These are phyloP conservation scores for Rhingia campestris DNA, from an alignment of 2,888 invertebrate species.

Conservation along the genomic window DNA sequence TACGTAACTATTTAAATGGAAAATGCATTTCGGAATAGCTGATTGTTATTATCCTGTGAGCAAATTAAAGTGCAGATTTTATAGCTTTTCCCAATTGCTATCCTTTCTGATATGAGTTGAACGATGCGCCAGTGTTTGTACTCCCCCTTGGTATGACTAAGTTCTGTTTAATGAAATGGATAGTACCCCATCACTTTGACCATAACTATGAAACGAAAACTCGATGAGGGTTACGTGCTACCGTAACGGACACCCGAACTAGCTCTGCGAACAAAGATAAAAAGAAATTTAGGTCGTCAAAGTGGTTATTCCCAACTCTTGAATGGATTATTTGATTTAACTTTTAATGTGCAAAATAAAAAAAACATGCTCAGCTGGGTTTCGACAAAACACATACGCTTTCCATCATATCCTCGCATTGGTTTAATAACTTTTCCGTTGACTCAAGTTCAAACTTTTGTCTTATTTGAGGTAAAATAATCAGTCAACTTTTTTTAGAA, in stretches of 20 bases:
- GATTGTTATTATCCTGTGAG: constrained; percentile 9
- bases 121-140: background rate
- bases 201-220: constrained; percentile 1
- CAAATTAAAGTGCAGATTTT: constrained; percentile 10
- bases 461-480: background rate
- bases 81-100: background rate
- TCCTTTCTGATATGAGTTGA: background rate
- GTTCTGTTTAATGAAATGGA: constrained; percentile 10
- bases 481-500: background rate
- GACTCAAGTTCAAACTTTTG: background rate
- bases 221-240: background rate
- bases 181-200: background rate
- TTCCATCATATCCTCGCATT: background rate
- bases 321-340: constrained; percentile 8
- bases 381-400: background rate
- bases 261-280: background rate
- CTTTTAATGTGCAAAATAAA: constrained; percentile 12
- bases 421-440: background rate
- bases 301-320: background rate
- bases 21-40: background rate
- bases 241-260: background rate
- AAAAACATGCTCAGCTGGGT: background rate
- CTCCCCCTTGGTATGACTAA: background rate
- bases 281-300: background rate
- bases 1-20: background rate